phyloP scores from a whole-genome alignment of 1,140 invertebrate genomes.

The Manduca sexta region DNA sequence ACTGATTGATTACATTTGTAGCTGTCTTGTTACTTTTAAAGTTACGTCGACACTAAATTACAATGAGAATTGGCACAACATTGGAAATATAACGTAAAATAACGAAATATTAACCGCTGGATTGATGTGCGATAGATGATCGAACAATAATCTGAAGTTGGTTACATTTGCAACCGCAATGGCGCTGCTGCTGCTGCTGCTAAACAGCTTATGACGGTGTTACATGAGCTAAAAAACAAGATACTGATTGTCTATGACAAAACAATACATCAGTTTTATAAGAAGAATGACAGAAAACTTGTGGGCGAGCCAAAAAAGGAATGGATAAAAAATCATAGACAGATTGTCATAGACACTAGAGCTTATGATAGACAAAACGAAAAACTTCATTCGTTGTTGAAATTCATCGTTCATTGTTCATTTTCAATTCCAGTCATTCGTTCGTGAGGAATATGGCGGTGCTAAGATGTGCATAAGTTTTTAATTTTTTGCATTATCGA shows the following conservation, averaged over 20 bases:
- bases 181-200: background rate
- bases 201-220: background rate
- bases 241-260: no score
- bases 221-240: background rate
- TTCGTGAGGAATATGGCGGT: constrained; percentile 65
- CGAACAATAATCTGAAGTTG: constrained; percentile 69
- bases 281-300: no score
- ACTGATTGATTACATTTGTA: constrained; percentile 34
- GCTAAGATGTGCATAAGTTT: constrained; percentile 66
- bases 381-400: background rate
- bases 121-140: constrained; percentile 64
- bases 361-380: background rate
- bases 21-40: constrained; percentile 32
- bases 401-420: constrained; percentile 10
- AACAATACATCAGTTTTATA: no score
- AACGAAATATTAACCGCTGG: constrained; percentile 62
- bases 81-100: constrained; percentile 53
- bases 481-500: constrained; percentile 56
- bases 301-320: no score
- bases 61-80: constrained; percentile 52
- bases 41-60: constrained; percentile 37
- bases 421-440: constrained; percentile 25
- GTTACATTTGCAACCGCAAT: constrained; percentile 14
- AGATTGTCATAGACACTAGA: constrained; percentile 1
- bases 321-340: background rate